Percentiles rank a stretch among this genome's conserved stretches.
Conservation (phyloP, 2,113 vertebrate species). For the Emydocephalus ijimae region DNA sequence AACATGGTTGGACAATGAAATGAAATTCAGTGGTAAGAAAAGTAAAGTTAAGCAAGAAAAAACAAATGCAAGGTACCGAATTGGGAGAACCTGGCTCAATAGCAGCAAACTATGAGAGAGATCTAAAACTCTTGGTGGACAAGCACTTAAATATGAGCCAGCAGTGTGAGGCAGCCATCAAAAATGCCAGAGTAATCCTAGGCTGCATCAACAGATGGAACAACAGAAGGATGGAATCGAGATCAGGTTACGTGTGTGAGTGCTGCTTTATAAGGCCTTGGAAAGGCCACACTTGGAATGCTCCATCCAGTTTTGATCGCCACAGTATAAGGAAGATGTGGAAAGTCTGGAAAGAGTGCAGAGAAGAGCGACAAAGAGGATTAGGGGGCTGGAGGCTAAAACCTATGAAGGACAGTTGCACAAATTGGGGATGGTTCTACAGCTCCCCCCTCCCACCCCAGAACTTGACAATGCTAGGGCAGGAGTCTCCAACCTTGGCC, state of each 20-base stretch:
- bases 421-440: too few species aligned
- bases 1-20: neutral
- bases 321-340: neutral
- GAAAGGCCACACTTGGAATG: neutral
- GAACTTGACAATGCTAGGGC: neutral
- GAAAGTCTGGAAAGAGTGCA: neutral
- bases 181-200: neutral
- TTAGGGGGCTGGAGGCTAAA: too few species aligned
- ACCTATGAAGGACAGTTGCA: too few species aligned
- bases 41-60: neutral
- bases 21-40: neutral
- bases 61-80: neutral
- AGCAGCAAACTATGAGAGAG: neutral
- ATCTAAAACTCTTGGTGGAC: neutral
- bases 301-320: neutral
- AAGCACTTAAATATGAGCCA: neutral
- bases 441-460: neutral
- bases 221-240: neutral
- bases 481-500: too few species aligned
- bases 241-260: neutral
- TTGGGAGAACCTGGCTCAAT: neutral
- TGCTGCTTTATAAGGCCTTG: neutral
- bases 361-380: neutral
- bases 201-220: neutral
- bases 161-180: neutral